A percentile compares a stretch with the other conserved stretches of the same genome.
Conservation (phyloP, 2,797 vertebrate genomes). For the Hoplostethus atlanticus region DNA sequence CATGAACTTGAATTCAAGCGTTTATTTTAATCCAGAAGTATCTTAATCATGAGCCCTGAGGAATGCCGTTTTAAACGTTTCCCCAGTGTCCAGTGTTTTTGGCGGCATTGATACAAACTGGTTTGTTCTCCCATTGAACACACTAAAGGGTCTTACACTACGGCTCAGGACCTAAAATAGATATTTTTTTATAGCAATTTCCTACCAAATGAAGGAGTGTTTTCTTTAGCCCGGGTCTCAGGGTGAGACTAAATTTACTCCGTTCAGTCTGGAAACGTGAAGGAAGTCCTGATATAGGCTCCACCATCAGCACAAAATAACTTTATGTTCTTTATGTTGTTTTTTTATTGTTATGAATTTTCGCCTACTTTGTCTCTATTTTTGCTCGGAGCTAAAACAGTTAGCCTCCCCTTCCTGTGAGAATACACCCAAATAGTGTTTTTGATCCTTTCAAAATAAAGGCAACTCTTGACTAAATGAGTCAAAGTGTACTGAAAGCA, state of each 20-base stretch:
- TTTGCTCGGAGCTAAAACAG: constrained; percentile 28
- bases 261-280: constrained; percentile 21
- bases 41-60: constrained; percentile 6
- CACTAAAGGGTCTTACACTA: constrained; percentile 17
- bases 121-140: neutral
- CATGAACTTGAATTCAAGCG: neutral
- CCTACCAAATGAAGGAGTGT: constrained; percentile 13
- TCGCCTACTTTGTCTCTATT: constrained; percentile 5
- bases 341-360: too few species aligned
- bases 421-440: neutral
- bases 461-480: constrained; percentile 12
- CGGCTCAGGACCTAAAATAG: constrained; percentile 39
- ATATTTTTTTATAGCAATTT: constrained; percentile 41
- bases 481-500: too few species aligned
- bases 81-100: too few species aligned
- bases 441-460: neutral
- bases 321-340: neutral
- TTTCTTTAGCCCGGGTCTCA: constrained; percentile 44
- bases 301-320: neutral
- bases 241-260: constrained; percentile 29
- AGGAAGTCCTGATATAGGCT: constrained; percentile 13
- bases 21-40: neutral
- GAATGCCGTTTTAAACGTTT: neutral
- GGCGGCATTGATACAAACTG: too few species aligned
- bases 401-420: too few species aligned